Conservation (phyloP, 2,113 vertebrate species). For the Blennius ocellaris region DNA sequence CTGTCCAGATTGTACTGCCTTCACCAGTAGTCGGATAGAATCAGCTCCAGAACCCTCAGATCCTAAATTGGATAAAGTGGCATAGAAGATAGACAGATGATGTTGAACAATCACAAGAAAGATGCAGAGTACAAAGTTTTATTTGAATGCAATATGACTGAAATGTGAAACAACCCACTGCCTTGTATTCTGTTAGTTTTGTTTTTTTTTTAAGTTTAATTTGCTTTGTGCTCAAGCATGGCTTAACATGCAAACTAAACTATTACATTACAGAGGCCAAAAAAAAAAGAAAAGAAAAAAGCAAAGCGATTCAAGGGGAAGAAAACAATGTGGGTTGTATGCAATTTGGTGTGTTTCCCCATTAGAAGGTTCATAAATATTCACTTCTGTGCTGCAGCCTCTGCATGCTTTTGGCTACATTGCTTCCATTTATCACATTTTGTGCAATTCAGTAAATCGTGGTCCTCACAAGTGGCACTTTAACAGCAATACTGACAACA, state of each 20-base stretch:
- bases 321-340: neutral
- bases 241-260: conserved; percentile 47
- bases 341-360: conserved; percentile 27
- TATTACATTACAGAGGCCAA: neutral
- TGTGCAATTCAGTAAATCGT: conserved; percentile 43
- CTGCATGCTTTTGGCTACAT: conserved; percentile 68
- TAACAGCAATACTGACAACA: conserved; percentile 50
- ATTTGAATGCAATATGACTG: conserved; percentile 57
- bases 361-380: conserved; percentile 37
- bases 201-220: too few species aligned
- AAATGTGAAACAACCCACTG: conserved; percentile 57
- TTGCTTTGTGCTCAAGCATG: conserved; percentile 27
- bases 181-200: conserved; percentile 36
- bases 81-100: too few species aligned
- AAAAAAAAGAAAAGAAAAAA: conserved; percentile 33
- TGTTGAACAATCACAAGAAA: conserved; percentile 17
- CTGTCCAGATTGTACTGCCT: too few species aligned
- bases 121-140: conserved; percentile 61
- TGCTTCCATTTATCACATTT: conserved; percentile 56
- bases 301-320: conserved; percentile 12
- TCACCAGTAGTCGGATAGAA: too few species aligned
- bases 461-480: conserved; percentile 43
- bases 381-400: conserved; percentile 33
- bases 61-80: too few species aligned
- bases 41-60: too few species aligned